Evolutionary conservation across 1,140 invertebrate genomes (phyloP).

Genomic region (Apocrypta bakeri): DNA sequence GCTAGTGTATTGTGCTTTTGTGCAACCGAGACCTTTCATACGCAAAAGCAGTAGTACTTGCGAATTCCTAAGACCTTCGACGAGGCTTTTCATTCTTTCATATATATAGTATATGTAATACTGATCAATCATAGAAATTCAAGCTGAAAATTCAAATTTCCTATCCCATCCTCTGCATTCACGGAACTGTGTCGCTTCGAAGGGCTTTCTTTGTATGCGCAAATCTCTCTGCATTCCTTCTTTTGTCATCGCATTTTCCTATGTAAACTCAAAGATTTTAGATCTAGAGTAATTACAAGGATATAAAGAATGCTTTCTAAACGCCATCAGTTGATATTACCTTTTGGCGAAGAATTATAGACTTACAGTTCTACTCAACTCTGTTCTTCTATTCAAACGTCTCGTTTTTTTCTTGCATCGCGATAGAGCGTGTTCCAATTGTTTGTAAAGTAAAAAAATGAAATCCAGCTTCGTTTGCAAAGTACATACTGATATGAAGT

Average conservation of each 20-base stretch:
- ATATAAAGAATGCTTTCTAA: no score
- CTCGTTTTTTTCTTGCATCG: no score
- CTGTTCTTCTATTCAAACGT: no score
- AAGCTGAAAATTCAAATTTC: background rate
- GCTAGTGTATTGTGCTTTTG: background rate
- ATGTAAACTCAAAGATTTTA: conserved; percentile 64
- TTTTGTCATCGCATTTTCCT: conserved; percentile 45
- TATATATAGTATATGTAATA: no score
- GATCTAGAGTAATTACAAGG: conserved; percentile 59
- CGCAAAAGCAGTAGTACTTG: no score
- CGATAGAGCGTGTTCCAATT: no score
- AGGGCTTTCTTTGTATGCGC: no score
- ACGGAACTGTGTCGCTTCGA: background rate
- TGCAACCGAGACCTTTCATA: background rate
- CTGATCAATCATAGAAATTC: background rate
- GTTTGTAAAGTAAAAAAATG: background rate
- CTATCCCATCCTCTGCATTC: background rate
- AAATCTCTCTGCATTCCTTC: background rate
- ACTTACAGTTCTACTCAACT: background rate
- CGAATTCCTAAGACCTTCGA: no score
- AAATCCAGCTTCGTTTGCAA: background rate
- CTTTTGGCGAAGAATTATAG: no score
- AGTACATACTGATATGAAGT: background rate
- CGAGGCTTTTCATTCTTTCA: no score
- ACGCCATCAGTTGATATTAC: no score